A percentile compares a stretch with the other conserved stretches of the same genome.
phyloP scores from a whole-genome alignment of 2,888 invertebrate species.

The Physocephala rufipes region DNA sequence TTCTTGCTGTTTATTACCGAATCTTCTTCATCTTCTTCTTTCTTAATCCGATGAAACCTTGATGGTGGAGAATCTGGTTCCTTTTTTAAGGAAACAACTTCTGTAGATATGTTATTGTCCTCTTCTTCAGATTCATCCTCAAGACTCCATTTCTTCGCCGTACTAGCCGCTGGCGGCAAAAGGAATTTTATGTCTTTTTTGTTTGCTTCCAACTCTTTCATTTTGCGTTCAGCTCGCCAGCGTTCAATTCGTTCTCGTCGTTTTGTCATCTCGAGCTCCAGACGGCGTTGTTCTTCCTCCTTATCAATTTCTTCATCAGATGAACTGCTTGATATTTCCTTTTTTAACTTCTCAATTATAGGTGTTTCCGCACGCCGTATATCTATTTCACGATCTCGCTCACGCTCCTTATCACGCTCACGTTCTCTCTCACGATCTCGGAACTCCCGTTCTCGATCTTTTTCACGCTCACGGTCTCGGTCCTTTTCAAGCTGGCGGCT shows the following conservation, averaged over 20 bases:
- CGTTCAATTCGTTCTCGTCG: constrained; percentile 94
- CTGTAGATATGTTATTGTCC: constrained; percentile 54
- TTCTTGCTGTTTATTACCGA: constrained; percentile 47
- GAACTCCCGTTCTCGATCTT: constrained; percentile 65
- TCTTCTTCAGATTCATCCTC: constrained; percentile 96
- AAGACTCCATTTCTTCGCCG: constrained; percentile 89
- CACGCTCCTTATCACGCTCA: constrained; percentile 70
- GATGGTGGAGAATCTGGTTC: constrained; percentile 61
- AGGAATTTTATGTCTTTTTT: constrained; percentile 80
- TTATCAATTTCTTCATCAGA: constrained; percentile 70
- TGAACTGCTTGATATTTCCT: constrained; percentile 53
- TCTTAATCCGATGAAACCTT: constrained; percentile 56
- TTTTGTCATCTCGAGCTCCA: constrained; percentile 96
- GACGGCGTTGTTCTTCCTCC: constrained; percentile 88
- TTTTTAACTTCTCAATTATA: constrained; percentile 53
- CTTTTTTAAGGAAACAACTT: constrained; percentile 47
- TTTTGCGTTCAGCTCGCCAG: constrained; percentile 93
- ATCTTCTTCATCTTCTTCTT: constrained; percentile 58
- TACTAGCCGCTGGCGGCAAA: constrained; percentile 70
- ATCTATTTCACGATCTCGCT: constrained; percentile 66
- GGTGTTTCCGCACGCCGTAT: constrained; percentile 42
- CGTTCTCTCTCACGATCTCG: constrained; percentile 48
- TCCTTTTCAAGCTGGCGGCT: constrained; percentile 44
- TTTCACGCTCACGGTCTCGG: constrained; percentile 50
- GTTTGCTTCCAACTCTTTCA: constrained; percentile 82